Conservation (phyloP, 2,113 vertebrate genomes). For the Prionailurus bengalensis region DNA sequence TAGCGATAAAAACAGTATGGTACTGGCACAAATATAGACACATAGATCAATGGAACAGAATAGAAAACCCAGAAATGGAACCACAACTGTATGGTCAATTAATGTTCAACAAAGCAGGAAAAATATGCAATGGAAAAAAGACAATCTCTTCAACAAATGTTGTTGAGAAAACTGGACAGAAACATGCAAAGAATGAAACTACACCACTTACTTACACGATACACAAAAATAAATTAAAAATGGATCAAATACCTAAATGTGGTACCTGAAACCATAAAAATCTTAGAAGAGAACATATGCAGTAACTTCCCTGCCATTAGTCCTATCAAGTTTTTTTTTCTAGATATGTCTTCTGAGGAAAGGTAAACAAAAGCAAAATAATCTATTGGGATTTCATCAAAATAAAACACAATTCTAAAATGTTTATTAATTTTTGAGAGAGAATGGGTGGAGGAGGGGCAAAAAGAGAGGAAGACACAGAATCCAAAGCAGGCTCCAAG, state of each 20-base stretch:
- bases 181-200: not conserved
- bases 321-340: too few relatives aligned
- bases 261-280: not conserved
- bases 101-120: not conserved
- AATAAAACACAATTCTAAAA: not conserved
- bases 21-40: not conserved
- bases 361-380: not conserved
- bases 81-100: not conserved
- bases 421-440: too few relatives aligned
- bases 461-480: too few relatives aligned
- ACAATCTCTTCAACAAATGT: not conserved
- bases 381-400: not conserved
- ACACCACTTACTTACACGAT: not conserved
- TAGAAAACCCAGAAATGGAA: not conserved
- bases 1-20: not conserved
- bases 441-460: too few relatives aligned
- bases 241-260: not conserved
- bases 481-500: too few relatives aligned
- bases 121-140: not conserved
- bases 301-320: not conserved
- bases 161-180: not conserved
- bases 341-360: not conserved
- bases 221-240: not conserved
- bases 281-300: not conserved
- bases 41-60: not conserved